Evolutionary conservation across 2,888 invertebrate genomes (phyloP).

Genomic region (Dasypogon diadema): DNA sequence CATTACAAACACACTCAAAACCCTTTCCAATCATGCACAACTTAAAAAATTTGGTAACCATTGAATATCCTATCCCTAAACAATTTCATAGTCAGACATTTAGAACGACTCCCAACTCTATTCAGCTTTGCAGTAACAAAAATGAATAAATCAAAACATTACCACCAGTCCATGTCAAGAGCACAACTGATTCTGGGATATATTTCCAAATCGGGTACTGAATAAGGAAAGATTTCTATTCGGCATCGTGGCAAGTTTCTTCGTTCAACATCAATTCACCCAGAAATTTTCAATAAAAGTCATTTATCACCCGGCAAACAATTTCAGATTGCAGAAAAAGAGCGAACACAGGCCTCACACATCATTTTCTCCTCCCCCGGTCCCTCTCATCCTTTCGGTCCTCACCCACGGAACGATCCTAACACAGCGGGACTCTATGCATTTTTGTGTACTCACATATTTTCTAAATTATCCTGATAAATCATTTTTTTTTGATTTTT

Average conservation of each 20-base stretch:
- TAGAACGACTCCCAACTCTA: background rate
- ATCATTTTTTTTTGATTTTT: conserved; percentile 38
- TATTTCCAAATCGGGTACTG: background rate
- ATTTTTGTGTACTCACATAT: background rate
- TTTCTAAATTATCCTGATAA: conserved; percentile 39
- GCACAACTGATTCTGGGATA: conserved; percentile 24
- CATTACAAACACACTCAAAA: too few species aligned
- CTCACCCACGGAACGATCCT: too few species aligned
- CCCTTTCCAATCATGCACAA: too few species aligned
- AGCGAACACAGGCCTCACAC: background rate
- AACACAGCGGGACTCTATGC: background rate
- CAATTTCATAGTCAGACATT: too few species aligned
- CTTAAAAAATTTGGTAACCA: too few species aligned
- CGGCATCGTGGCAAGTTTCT: background rate
- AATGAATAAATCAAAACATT: conserved; percentile 34
- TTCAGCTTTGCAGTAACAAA: background rate
- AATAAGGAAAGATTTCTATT: conserved; percentile 9
- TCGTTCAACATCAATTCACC: conserved; percentile 57
- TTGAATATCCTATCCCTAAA: too few species aligned
- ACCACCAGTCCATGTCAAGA: conserved; percentile 6
- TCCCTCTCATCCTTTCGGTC: too few species aligned
- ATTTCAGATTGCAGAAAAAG: conserved; percentile 43
- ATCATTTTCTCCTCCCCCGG: too few species aligned
- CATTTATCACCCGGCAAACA: conserved; percentile 59
- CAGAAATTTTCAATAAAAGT: conserved; percentile 59